Evolutionary conservation across 2,113 vertebrate genomes (phyloP), one percentile per base, ranked within the genome.

Genomic region (Columbina picui): DNA sequence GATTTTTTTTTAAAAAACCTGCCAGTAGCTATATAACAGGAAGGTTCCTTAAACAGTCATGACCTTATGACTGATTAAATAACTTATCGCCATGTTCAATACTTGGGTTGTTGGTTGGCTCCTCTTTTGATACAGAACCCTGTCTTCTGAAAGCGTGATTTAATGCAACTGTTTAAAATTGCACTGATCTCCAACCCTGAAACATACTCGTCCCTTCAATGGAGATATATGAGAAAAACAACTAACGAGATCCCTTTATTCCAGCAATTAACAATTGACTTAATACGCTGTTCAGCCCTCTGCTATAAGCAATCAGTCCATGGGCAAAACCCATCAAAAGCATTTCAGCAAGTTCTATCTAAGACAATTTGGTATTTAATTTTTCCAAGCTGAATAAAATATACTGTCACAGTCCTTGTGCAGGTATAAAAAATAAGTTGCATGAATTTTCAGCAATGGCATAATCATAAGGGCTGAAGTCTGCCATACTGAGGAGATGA

Each of bases 291-390:
- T 69, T 77, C 43, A 84, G 11, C 22, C 18, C 16, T 45, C 7
- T 26, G n/a, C 10, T 18, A 18, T 22, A 84, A 71, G 39, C 78
- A 95, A 88, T 63, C 59, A 95, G 76, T 39, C 17, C 36, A 59
- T 53, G 93, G 76, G 87, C 53, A 91, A 96, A 97, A 89, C n/a
- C 69, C 87, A 89, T 36, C 63, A 41, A 69, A 91, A 89, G 67
- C 39, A 36, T 93, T 94, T 87, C 95, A 96, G 70, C 25, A 73
- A 87, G 79, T 68, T 75, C 29, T 67, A 30, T 32, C 23, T 10
- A 69, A 84, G 32, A 34, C 18, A 26, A 25, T 85, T 74, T 75
- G 59, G 55, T 43, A 29, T 59, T 68, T 50, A 59, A 43, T 67
- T 92, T 41, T 71, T 94, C 45, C 45, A 75, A 61, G 34, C 18